Percentiles rank a stretch among this genome's conserved stretches.
Evolutionary conservation across 2,888 invertebrate genomes (phyloP).

Genomic region (Ypsolopha scabrella): DNA sequence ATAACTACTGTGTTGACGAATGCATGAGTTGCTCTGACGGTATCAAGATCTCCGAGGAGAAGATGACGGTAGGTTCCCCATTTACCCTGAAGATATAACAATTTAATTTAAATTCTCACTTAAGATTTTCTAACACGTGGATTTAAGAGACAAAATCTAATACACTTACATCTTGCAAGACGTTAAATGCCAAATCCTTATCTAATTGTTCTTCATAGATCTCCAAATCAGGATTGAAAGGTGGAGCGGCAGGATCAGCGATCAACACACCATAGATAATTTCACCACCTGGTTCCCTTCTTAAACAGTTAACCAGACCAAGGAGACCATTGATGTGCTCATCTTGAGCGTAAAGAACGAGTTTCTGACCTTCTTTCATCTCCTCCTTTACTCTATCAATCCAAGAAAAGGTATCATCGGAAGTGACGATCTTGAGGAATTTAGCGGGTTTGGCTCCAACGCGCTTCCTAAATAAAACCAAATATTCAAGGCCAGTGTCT

Average conservation of each 20-base stretch:
- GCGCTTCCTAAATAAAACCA: slow-evolving; percentile 66
- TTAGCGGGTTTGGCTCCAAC: slow-evolving; percentile 52
- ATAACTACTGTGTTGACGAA: slow-evolving; percentile 81
- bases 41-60: slow-evolving; percentile 64
- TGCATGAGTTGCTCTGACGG: slow-evolving; percentile 72
- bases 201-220: slow-evolving; percentile 76
- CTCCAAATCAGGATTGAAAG: slow-evolving; percentile 73
- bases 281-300: slow-evolving; percentile 82
- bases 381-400: slow-evolving; percentile 59
- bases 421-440: slow-evolving; percentile 50
- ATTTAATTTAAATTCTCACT: too few relatives aligned
- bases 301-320: slow-evolving; percentile 90
- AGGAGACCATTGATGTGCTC: slow-evolving; percentile 82
- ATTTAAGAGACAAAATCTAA: background rate
- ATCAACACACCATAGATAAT: slow-evolving; percentile 74
- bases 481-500: slow-evolving; percentile 58
- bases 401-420: slow-evolving; percentile 60
- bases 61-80: slow-evolving; percentile 92
- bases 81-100: slow-evolving; percentile 38
- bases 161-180: slow-evolving; percentile 71
- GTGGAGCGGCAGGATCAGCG: slow-evolving; percentile 72
- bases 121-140: background rate
- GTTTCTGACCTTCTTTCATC: slow-evolving; percentile 49
- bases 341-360: slow-evolving; percentile 76
- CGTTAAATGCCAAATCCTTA: slow-evolving; percentile 84